A percentile compares a stretch with the other conserved stretches of the same genome.
Evolutionary conservation across 2,888 invertebrate species (phyloP).

Genomic region (Troides aeacus): DNA sequence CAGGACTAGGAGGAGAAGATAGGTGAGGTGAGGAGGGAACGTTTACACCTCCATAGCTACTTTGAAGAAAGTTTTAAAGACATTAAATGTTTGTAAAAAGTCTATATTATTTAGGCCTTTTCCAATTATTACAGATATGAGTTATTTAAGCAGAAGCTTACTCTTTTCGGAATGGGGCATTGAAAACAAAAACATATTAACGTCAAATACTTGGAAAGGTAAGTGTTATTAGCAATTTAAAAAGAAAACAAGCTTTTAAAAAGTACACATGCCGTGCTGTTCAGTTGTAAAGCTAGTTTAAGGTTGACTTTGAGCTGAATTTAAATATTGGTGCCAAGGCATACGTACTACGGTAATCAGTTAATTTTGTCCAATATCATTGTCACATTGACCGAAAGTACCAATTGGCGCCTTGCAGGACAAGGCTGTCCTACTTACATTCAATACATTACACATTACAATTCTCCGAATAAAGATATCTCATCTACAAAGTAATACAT

Average conservation of each 20-base stretch:
- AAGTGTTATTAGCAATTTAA: neutral
- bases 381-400: conserved; percentile 26
- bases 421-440: conserved; percentile 10
- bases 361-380: conserved; percentile 29
- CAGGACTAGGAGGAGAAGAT: too few species aligned
- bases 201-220: too few species aligned
- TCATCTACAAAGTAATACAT: neutral
- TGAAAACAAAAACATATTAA: too few species aligned
- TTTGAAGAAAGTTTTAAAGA: too few species aligned
- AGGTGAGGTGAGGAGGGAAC: too few species aligned
- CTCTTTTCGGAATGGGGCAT: too few species aligned
- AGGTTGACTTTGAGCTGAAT: conserved; percentile 52
- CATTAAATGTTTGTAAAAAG: too few species aligned
- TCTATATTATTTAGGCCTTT: too few species aligned
- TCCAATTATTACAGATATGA: too few species aligned
- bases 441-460: conserved; percentile 1
- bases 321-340: conserved; percentile 59
- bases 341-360: conserved; percentile 32
- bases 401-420: conserved; percentile 18
- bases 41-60: too few species aligned
- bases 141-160: too few species aligned
- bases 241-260: neutral
- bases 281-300: conserved; percentile 49
- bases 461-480: neutral
- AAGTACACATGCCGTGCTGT: conserved; percentile 15